phyloP scores from a whole-genome alignment of 2,113 vertebrate species.

The Axis porcinus region DNA sequence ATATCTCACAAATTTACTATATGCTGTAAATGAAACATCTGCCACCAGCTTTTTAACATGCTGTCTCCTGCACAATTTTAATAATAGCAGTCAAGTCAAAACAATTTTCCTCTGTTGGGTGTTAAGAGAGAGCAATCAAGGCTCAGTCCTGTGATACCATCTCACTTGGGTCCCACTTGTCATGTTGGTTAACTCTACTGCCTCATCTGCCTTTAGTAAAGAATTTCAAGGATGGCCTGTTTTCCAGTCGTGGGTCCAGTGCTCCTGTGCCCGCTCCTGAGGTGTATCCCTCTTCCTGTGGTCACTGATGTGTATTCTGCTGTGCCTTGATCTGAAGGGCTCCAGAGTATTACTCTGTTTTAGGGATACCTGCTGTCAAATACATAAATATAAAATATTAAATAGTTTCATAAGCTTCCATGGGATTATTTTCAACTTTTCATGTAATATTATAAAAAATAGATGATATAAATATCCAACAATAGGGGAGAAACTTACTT shows the following conservation, averaged over 20 bases:
- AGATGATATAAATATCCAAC: not conserved
- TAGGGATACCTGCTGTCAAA: constrained; percentile 9
- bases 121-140: not conserved
- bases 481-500: not conserved
- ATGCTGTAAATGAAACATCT: not conserved
- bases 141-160: not conserved
- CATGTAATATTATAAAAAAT: not conserved
- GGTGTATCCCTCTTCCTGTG: not conserved
- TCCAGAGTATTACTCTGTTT: not conserved
- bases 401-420: constrained; percentile 2
- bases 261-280: not conserved
- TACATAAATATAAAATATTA: not conserved
- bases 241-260: not conserved
- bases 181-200: not conserved
- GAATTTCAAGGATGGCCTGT: not conserved
- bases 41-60: not conserved
- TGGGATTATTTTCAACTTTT: constrained; percentile 30
- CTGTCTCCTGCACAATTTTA: not conserved
- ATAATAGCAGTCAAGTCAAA: not conserved
- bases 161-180: not conserved
- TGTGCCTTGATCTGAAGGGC: not conserved
- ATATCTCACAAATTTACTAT: not conserved
- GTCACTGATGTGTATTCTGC: not conserved
- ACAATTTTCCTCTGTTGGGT: not conserved
- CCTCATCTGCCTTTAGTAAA: not conserved